Conservation (phyloP, 1,140 invertebrate species). For the Palaemon carinicauda region DNA sequence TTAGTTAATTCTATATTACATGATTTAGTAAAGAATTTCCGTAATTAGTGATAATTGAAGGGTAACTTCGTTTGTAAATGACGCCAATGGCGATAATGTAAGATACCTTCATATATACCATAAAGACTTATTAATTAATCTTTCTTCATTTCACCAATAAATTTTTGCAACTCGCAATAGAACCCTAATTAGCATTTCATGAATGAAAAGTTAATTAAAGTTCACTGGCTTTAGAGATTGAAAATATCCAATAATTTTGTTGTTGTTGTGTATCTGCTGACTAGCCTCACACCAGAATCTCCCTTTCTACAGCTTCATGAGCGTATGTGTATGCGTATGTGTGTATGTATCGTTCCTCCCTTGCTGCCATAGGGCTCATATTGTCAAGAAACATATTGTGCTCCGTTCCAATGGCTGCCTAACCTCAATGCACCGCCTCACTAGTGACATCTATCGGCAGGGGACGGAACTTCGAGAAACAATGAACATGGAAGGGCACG, state of each 20-base stretch:
- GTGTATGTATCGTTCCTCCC: constrained; percentile 24
- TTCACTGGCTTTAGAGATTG: neutral
- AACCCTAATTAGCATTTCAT: too few relatives aligned
- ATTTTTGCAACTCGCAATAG: too few relatives aligned
- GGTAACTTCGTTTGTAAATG: too few relatives aligned
- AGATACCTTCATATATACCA: too few relatives aligned
- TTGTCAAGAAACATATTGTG: constrained; percentile 53
- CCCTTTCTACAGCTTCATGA: neutral
- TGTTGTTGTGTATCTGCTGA: neutral
- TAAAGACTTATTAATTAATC: too few relatives aligned
- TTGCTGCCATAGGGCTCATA: constrained; percentile 49
- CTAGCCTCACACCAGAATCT: neutral
- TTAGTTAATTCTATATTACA: too few relatives aligned
- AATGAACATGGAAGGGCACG: constrained; percentile 42
- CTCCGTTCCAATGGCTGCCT: constrained; percentile 37
- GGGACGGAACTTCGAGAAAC: constrained; percentile 46
- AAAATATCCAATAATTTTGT: neutral
- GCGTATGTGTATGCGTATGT: neutral
- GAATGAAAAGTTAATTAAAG: too few relatives aligned
- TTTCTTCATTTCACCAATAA: too few relatives aligned
- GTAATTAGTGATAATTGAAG: too few relatives aligned
- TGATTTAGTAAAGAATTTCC: too few relatives aligned
- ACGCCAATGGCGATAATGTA: too few relatives aligned
- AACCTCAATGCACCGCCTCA: constrained; percentile 47
- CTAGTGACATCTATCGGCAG: constrained; percentile 47